Evolutionary conservation across 2,888 invertebrate genomes (phyloP).

Genomic region (Stramonita haemastoma): DNA sequence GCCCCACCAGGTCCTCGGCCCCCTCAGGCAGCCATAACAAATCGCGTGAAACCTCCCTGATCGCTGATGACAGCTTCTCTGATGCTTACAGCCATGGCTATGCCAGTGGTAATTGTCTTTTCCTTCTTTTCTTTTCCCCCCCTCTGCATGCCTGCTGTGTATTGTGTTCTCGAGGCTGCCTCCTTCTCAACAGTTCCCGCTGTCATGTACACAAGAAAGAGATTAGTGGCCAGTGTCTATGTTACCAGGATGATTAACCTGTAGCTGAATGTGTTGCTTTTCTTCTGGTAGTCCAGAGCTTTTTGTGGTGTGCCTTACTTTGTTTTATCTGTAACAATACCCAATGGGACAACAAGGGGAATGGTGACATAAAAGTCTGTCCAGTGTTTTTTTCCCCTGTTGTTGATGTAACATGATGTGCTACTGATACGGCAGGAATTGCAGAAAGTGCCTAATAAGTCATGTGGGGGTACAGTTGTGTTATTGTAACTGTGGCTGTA

Average conservation of each 20-base stretch:
- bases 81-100: constrained; percentile 41
- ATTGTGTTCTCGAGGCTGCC: constrained; percentile 25
- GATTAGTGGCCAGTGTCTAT: not conserved
- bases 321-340: no score
- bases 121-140: not conserved
- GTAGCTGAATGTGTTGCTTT: not conserved
- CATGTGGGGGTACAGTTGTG: not conserved
- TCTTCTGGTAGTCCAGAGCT: not conserved
- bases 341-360: not conserved
- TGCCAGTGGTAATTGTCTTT: constrained; percentile 40
- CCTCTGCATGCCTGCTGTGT: constrained; percentile 18
- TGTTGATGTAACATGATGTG: not conserved
- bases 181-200: constrained; percentile 6
- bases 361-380: not conserved
- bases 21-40: constrained; percentile 18
- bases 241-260: not conserved
- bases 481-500: not conserved
- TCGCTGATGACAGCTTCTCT: constrained; percentile 43
- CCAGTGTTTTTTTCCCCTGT: no score
- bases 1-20: constrained; percentile 24
- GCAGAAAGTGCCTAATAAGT: not conserved
- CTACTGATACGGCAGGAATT: not conserved
- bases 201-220: not conserved
- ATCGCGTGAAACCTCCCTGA: constrained; percentile 30
- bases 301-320: not conserved